phyloP scores from a whole-genome alignment of 2,797 vertebrate species.

The Sebastes glaucus region DNA sequence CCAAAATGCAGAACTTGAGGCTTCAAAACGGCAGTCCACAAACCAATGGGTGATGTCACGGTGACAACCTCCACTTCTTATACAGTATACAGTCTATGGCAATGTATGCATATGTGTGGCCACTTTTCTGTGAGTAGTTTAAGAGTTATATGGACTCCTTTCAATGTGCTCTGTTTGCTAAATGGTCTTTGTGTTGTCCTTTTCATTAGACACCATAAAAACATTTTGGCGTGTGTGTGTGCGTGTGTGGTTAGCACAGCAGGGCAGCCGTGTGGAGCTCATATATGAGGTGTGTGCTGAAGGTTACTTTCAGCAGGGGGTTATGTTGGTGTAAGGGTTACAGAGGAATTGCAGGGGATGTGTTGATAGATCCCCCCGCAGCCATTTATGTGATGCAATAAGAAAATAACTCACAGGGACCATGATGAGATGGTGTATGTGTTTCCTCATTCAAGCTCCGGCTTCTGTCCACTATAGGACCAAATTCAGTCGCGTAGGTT shows the following conservation, averaged over 20 bases:
- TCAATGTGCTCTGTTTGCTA: not conserved
- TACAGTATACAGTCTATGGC: no score
- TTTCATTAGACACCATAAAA: not conserved
- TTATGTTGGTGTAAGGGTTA: conserved; percentile 2
- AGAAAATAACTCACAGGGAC: not conserved
- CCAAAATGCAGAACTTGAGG: no score
- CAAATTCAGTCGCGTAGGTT: not conserved
- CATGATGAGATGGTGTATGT: not conserved
- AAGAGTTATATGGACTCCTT: not conserved
- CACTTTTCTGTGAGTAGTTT: not conserved
- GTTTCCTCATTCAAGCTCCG: not conserved
- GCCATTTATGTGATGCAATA: conserved; percentile 24
- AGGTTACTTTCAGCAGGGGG: conserved; percentile 58
- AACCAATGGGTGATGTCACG: no score
- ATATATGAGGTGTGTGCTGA: conserved; percentile 32
- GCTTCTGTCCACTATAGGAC: not conserved
- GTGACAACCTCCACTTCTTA: no score
- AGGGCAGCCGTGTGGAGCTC: conserved; percentile 1
- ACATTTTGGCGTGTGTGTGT: not conserved
- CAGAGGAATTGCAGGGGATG: not conserved
- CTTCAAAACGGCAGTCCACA: no score
- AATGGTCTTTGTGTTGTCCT: not conserved
- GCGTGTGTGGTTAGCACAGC: not conserved
- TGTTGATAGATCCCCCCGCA: conserved; percentile 7
- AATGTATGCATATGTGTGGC: not conserved